Evolutionary conservation across 2,797 vertebrate species (phyloP).

Genomic region (Lates japonicus): DNA sequence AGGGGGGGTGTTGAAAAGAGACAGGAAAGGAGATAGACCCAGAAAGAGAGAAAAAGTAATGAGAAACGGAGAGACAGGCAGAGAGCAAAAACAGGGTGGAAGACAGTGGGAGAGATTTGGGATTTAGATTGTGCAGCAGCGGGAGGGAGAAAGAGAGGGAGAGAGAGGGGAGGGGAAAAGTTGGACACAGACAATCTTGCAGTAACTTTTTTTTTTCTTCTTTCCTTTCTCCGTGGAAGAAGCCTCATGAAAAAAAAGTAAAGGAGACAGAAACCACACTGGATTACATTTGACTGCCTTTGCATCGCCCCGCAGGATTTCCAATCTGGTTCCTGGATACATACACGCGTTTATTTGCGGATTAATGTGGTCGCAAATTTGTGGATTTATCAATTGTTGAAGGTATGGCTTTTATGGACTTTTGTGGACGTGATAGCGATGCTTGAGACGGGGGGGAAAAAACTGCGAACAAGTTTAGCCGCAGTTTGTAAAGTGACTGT

Average conservation of each 20-base stretch:
- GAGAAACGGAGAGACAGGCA: slow-evolving; percentile 30
- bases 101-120: slow-evolving; percentile 20
- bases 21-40: slow-evolving; percentile 24
- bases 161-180: slow-evolving; percentile 76
- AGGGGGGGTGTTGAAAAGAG: background rate
- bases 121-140: slow-evolving; percentile 43
- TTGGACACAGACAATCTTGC: slow-evolving; percentile 73
- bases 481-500: background rate
- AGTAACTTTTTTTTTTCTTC: slow-evolving; percentile 77
- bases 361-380: slow-evolving; percentile 77
- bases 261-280: slow-evolving; percentile 25
- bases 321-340: slow-evolving; percentile 33
- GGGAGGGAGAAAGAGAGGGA: slow-evolving; percentile 19
- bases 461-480: background rate
- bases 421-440: background rate
- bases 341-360: slow-evolving; percentile 46
- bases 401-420: slow-evolving; percentile 77
- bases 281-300: slow-evolving; percentile 68
- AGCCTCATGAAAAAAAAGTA: slow-evolving; percentile 41
- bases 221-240: slow-evolving; percentile 69
- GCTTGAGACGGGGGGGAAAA: background rate
- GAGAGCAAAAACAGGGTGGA: slow-evolving; percentile 10
- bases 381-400: slow-evolving; percentile 73
- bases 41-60: slow-evolving; percentile 34
- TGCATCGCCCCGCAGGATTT: slow-evolving; percentile 8